Evolutionary conservation across 2,888 invertebrate species (phyloP).

Genomic region (Theretra japonica): DNA sequence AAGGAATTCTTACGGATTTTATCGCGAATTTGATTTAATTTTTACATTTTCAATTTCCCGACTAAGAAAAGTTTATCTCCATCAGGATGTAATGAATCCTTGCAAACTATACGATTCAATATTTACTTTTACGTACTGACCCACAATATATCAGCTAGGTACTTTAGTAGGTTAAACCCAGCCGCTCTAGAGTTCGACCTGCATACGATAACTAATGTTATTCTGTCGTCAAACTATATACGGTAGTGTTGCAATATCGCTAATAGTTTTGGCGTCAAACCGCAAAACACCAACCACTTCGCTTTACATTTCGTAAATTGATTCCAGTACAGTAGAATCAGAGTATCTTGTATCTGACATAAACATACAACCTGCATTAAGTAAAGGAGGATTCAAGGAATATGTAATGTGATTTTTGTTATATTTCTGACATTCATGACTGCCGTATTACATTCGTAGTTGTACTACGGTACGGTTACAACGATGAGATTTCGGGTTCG

Average conservation of each 20-base stretch:
- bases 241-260: neutral
- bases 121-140: neutral
- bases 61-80: no score
- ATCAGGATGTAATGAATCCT: no score
- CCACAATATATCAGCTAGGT: neutral
- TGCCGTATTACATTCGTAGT: no score
- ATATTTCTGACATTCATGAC: no score
- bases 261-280: neutral
- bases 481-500: no score
- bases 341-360: neutral
- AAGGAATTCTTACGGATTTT: no score
- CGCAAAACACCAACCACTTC: constrained; percentile 1
- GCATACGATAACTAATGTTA: neutral
- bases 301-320: neutral
- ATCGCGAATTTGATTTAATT: no score
- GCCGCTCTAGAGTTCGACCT: neutral
- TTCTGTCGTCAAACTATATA: constrained; percentile 2
- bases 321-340: neutral
- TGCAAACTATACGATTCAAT: neutral
- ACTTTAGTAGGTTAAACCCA: neutral
- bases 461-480: no score
- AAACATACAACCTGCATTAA: neutral
- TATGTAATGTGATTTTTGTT: no score
- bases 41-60: no score
- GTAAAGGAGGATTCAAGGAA: no score